phyloP scores from a whole-genome alignment of 2,888 invertebrate genomes.

The Hermaeophaga mercurialis region DNA sequence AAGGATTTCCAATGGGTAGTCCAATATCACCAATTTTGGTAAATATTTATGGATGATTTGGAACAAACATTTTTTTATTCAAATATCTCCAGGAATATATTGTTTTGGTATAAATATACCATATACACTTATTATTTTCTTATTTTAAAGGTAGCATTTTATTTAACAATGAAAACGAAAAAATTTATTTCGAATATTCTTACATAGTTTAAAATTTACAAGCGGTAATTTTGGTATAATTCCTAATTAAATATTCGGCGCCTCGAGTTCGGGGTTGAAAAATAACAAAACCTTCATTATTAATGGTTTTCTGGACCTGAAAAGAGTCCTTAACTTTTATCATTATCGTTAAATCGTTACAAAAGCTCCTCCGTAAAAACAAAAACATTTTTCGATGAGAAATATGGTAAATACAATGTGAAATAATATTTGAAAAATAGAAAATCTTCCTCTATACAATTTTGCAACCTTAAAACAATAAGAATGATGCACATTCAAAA shows the following conservation, averaged over 20 bases:
- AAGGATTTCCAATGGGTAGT: too few relatives aligned
- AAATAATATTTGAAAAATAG: too few relatives aligned
- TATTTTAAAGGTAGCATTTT: too few relatives aligned
- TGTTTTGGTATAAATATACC: too few relatives aligned
- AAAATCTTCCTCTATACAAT: too few relatives aligned
- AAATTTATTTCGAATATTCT: background rate
- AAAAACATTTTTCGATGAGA: background rate
- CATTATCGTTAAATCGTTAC: conserved; percentile 1
- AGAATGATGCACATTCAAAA: too few relatives aligned
- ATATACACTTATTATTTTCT: too few relatives aligned
- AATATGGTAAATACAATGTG: background rate
- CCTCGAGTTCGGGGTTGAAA: conserved; percentile 4
- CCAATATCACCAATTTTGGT: too few relatives aligned
- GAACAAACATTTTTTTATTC: too few relatives aligned
- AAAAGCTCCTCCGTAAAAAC: background rate
- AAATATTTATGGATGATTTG: too few relatives aligned
- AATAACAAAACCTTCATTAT: conserved; percentile 8
- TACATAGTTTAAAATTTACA: background rate
- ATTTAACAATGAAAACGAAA: background rate
- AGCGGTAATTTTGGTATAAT: background rate
- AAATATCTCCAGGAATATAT: too few relatives aligned
- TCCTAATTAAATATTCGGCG: conserved; percentile 10
- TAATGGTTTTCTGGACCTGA: background rate
- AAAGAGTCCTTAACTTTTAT: background rate
- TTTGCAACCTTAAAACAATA: too few relatives aligned